Evolutionary conservation across 2,888 invertebrate genomes (phyloP).

Genomic region (Geophilus truncorum): DNA sequence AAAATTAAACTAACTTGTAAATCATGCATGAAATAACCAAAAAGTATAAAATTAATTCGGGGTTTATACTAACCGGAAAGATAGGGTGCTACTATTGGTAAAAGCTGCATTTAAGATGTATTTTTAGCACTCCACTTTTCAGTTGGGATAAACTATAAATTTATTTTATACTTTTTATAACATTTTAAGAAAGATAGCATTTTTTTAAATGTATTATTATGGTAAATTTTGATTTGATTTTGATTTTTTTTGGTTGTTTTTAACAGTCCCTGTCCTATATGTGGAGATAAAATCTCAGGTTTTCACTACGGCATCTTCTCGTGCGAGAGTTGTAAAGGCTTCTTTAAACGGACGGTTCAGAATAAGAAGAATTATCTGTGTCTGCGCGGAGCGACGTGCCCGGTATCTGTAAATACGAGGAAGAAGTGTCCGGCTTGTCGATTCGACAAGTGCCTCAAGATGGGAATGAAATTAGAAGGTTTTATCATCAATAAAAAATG

Average conservation of each 20-base stretch:
- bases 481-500: no score
- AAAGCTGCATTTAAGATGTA: no score
- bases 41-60: no score
- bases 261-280: slow-evolving; percentile 91
- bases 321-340: slow-evolving; percentile 96
- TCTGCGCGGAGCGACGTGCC: slow-evolving; percentile 80
- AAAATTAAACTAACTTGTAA: no score
- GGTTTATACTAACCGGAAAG: no score
- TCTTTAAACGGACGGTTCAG: slow-evolving; percentile 97
- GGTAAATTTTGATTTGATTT: background rate
- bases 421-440: slow-evolving; percentile 97
- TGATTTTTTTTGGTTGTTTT: slow-evolving; percentile 40
- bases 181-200: no score
- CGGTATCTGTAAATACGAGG: slow-evolving; percentile 84
- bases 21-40: no score
- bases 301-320: slow-evolving; percentile 98
- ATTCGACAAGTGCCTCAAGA: slow-evolving; percentile 89
- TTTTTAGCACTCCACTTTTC: no score
- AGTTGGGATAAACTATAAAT: no score
- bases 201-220: background rate
- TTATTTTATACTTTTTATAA: no score
- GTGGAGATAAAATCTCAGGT: slow-evolving; percentile 91
- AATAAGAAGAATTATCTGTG: slow-evolving; percentile 96
- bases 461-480: slow-evolving; percentile 96
- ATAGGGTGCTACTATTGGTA: no score